These are phyloP conservation scores for Diploptera punctata DNA, from an alignment of 2,888 invertebrate species.

Conservation along the genomic window DNA sequence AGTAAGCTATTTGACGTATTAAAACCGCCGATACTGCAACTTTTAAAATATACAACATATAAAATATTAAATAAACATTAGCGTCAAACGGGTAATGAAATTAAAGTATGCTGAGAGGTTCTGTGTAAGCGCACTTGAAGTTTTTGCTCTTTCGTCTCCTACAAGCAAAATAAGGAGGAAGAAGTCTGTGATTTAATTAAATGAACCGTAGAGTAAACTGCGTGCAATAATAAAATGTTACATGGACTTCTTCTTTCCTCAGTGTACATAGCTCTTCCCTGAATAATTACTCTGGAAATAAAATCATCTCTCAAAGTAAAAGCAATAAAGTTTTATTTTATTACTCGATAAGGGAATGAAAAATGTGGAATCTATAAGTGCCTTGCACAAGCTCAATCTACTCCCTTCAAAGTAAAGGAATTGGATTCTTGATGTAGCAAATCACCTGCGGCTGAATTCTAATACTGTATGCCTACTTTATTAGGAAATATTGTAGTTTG, in stretches of 20 bases:
- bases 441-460: too few relatives aligned
- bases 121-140: conserved; percentile 2
- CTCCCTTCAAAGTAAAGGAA: too few relatives aligned
- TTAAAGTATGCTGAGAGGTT: conserved; percentile 18
- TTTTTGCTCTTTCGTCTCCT: conserved; percentile 14
- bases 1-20: conserved; percentile 9
- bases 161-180: conserved; percentile 9
- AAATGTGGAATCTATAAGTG: too few relatives aligned
- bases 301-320: conserved; percentile 23
- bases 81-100: conserved; percentile 16
- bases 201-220: conserved; percentile 48
- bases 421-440: too few relatives aligned
- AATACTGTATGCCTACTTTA: too few relatives aligned
- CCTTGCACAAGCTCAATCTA: too few relatives aligned
- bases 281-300: conserved; percentile 10
- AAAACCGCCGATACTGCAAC: conserved; percentile 2
- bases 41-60: conserved; percentile 18
- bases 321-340: conserved; percentile 13
- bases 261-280: conserved; percentile 15
- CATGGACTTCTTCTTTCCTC: conserved; percentile 17
- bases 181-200: conserved; percentile 44
- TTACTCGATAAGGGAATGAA: too few relatives aligned
- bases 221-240: conserved; percentile 51
- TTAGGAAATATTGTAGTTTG: too few relatives aligned
- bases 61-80: conserved; percentile 18